These are phyloP conservation scores for Tetropium fuscum DNA, from an alignment of 2,888 invertebrate genomes.

Conservation along the genomic window DNA sequence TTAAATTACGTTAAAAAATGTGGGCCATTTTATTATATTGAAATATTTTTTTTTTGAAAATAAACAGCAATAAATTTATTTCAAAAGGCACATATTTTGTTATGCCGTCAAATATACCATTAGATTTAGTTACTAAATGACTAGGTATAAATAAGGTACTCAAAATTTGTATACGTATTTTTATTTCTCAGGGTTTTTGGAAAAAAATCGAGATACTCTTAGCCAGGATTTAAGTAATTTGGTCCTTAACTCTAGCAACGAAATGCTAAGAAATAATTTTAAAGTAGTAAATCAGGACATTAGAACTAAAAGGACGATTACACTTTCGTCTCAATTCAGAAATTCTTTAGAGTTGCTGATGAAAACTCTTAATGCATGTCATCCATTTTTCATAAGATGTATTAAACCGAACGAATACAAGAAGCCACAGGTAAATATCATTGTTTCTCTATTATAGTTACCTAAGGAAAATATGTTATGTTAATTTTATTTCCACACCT, in stretches of 20 bases:
- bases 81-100: no score
- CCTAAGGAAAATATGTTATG: no score
- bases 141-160: no score
- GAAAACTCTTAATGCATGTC: constrained; percentile 86
- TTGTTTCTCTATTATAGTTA: no score
- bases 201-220: constrained; percentile 95
- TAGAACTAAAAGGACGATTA: constrained; percentile 82
- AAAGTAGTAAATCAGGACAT: constrained; percentile 69
- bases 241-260: constrained; percentile 81
- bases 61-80: no score
- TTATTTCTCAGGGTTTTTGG: constrained; percentile 82
- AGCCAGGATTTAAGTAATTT: constrained; percentile 87
- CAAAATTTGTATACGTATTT: no score
- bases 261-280: constrained; percentile 83
- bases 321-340: constrained; percentile 89
- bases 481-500: no score
- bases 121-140: no score
- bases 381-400: constrained; percentile 95
- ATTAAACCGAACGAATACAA: constrained; percentile 96
- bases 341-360: constrained; percentile 89
- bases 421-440: constrained; percentile 83
- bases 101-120: no score
- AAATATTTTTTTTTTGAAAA: no score
- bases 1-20: no score
- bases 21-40: no score